Percentiles rank a stretch among this genome's conserved stretches.
Conservation (phyloP, 2,888 invertebrate genomes). For the Eumerus sabulonum region DNA sequence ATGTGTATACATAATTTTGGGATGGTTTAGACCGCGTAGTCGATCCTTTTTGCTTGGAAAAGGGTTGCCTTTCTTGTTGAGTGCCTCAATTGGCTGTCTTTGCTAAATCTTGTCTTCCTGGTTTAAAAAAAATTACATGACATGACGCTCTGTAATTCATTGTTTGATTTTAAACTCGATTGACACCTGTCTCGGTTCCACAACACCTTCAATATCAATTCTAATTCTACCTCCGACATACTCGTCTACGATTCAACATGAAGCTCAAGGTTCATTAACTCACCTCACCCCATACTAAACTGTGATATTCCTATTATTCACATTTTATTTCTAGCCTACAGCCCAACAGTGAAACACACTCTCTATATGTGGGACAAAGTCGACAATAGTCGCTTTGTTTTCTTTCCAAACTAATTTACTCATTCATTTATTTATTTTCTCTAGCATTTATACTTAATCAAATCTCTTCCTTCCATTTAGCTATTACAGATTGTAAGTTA, state of each 20-base stretch:
- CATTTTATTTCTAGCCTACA: constrained; percentile 10
- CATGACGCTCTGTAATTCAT: no score
- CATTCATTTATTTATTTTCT: constrained; percentile 3
- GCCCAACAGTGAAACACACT: constrained; percentile 10
- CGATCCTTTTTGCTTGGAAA: no score
- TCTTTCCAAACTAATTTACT: constrained; percentile 21
- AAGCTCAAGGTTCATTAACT: constrained; percentile 29
- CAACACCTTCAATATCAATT: no score
- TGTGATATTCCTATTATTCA: constrained; percentile 14
- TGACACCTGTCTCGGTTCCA: no score
- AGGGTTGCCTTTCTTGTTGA: no score
- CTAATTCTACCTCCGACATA: no score
- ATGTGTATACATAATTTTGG: no score
- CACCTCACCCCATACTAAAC: constrained; percentile 35
- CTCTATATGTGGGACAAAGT: constrained; percentile 10
- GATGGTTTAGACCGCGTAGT: no score
- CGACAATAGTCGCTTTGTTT: constrained; percentile 25
- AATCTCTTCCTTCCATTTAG: constrained; percentile 53
- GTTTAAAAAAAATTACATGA: no score
- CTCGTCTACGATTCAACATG: constrained; percentile 40
- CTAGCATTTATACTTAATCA: constrained; percentile 47
- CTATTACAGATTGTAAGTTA: constrained; percentile 65
- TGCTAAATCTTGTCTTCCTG: no score
- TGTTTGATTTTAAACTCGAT: no score
- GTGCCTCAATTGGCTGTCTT: no score